These are phyloP conservation scores for Gymnosoma rotundatum DNA, from an alignment of 2,888 invertebrate genomes.

Conservation along the genomic window DNA sequence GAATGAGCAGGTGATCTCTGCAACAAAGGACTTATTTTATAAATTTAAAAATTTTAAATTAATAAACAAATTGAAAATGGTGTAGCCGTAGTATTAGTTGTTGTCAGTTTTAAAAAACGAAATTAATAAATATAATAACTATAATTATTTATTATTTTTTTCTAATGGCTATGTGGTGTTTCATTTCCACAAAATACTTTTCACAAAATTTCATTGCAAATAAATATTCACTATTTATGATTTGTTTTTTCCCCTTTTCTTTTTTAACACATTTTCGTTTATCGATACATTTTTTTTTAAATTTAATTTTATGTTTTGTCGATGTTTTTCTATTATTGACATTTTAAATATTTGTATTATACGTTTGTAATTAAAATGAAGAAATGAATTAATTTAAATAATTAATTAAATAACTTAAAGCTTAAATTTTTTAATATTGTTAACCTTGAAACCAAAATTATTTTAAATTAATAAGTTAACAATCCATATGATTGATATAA, in stretches of 20 bases:
- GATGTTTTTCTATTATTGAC: conserved; percentile 44
- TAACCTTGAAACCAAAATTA: conserved; percentile 41
- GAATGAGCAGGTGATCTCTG: too few relatives aligned
- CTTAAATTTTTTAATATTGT: conserved; percentile 20
- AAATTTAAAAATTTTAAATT: too few relatives aligned
- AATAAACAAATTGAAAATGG: conserved; percentile 28
- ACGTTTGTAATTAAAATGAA: conserved; percentile 58
- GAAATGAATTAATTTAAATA: conserved; percentile 1
- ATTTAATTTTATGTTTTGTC: conserved; percentile 74
- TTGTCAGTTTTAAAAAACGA: conserved; percentile 31
- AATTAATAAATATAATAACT: conserved; percentile 20
- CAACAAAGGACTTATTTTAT: too few relatives aligned
- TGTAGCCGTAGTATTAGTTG: conserved; percentile 18
- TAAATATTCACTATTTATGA: conserved; percentile 48
- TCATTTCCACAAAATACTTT: conserved; percentile 57
- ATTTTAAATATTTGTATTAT: conserved; percentile 52
- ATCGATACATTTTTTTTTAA: conserved; percentile 69
- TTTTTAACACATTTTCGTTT: conserved; percentile 66
- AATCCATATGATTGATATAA: conserved; percentile 1
- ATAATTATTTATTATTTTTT: conserved; percentile 29
- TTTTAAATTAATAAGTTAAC: conserved; percentile 17
- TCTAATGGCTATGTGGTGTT: conserved; percentile 49
- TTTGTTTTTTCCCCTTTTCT: conserved; percentile 35
- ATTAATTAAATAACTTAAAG: conserved; percentile 12
- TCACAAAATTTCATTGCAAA: conserved; percentile 60